phyloP scores from a whole-genome alignment of 2,888 invertebrate species.

The Melanostoma mellinum region DNA sequence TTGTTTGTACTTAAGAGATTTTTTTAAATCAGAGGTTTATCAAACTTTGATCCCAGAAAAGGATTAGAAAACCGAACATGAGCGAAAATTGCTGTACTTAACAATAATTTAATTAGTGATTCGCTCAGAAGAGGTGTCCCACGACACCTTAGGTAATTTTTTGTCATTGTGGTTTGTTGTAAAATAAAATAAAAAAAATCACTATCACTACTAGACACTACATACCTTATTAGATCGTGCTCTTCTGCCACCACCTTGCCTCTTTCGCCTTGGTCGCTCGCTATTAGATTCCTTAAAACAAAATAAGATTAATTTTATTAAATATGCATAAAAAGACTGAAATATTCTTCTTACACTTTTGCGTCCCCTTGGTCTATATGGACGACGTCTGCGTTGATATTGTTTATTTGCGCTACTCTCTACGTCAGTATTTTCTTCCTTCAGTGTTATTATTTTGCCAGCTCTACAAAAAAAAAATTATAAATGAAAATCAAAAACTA shows the following conservation, averaged over 20 bases:
- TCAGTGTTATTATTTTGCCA: conserved; percentile 85
- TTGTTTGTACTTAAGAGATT: too few species aligned
- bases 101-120: too few species aligned
- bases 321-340: too few species aligned
- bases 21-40: too few species aligned
- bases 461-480: conserved; percentile 80
- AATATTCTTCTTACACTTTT: conserved; percentile 53
- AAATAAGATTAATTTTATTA: background rate
- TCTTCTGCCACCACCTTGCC: conserved; percentile 76
- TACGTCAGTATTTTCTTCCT: conserved; percentile 87
- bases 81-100: too few species aligned
- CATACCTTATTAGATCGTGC: conserved; percentile 79
- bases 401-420: conserved; percentile 84
- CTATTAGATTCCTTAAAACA: conserved; percentile 48
- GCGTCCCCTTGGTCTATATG: conserved; percentile 58
- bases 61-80: too few species aligned
- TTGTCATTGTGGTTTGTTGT: too few species aligned
- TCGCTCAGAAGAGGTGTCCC: too few species aligned
- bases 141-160: too few species aligned
- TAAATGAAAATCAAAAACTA: background rate
- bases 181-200: background rate
- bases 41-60: too few species aligned
- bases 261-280: conserved; percentile 76
- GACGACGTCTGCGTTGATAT: conserved; percentile 81
- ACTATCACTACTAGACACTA: conserved; percentile 15